These are phyloP conservation scores for Oophaga sylvatica DNA, from an alignment of 2,797 vertebrate species.

Conservation along the genomic window DNA sequence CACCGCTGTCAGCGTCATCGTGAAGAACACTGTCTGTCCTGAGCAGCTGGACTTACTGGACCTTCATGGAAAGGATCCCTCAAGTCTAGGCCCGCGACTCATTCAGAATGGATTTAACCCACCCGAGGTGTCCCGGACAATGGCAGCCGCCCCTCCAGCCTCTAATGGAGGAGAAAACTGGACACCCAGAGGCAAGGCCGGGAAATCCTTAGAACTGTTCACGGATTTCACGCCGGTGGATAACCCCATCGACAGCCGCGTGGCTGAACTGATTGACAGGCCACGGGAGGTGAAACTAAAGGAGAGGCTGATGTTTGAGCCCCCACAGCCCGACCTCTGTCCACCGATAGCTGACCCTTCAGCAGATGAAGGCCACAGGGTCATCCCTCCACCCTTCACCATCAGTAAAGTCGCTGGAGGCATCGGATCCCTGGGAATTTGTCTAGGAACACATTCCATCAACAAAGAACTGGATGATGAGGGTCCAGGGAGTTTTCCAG, in stretches of 20 bases:
- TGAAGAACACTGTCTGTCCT: conserved; percentile 88
- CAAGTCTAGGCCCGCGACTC: conserved; percentile 65
- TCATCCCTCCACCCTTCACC: conserved; percentile 63
- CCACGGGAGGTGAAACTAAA: conserved; percentile 64
- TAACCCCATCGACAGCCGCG: conserved; percentile 9
- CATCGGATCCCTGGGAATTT: accelerated
- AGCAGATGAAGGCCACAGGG: background rate
- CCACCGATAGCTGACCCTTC: conserved; percentile 14
- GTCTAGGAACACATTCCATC: conserved; percentile 60
- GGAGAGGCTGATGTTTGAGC: conserved; percentile 56
- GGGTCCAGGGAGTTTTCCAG: accelerated
- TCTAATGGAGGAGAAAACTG: conserved; percentile 69
- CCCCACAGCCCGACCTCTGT: background rate
- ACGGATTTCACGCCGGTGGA: conserved; percentile 72
- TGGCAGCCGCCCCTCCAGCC: background rate
- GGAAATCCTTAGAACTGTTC: conserved; percentile 74
- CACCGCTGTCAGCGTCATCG: conserved; percentile 91
- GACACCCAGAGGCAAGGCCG: conserved; percentile 66
- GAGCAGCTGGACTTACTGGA: conserved; percentile 74
- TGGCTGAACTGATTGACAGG: conserved; percentile 63
- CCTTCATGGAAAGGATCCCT: conserved; percentile 62
- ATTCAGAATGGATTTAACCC: conserved; percentile 83
- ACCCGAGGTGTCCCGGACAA: conserved; percentile 62
- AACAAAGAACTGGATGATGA: conserved; percentile 61
- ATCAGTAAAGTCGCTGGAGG: accelerated